These are phyloP conservation scores for Illadopsis cleaveri DNA, from an alignment of 2,113 vertebrate genomes.

Conservation along the genomic window DNA sequence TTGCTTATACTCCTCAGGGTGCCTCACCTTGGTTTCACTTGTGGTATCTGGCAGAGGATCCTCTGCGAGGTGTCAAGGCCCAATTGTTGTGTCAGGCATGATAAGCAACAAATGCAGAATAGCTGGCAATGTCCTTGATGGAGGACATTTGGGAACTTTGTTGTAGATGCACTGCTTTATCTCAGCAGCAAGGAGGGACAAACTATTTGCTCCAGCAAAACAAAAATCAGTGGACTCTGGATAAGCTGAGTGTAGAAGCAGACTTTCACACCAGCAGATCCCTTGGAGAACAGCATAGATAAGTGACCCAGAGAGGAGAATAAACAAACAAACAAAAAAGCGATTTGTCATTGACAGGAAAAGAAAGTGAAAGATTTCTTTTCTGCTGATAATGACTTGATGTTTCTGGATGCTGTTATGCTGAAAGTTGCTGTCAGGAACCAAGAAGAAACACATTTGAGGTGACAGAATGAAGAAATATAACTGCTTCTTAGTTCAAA, in stretches of 20 bases:
- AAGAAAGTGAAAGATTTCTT: conserved; percentile 8
- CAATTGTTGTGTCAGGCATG: neutral
- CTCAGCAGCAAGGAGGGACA: neutral
- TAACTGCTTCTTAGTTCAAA: neutral
- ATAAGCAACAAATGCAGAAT: neutral
- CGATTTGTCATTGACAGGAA: neutral
- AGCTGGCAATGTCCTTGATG: neutral
- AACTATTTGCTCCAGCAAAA: neutral
- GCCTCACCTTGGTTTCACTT: neutral
- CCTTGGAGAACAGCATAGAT: neutral
- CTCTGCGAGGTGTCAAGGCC: neutral
- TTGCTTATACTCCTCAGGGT: neutral
- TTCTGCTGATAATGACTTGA: neutral
- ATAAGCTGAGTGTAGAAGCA: neutral
- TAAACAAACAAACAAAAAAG: neutral
- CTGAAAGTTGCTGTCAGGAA: neutral
- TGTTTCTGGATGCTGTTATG: neutral
- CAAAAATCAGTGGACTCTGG: neutral
- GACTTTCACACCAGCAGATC: neutral
- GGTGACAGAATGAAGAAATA: neutral
- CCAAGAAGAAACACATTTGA: neutral
- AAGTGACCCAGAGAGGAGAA: neutral
- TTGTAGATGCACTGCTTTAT: neutral
- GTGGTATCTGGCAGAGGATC: neutral
- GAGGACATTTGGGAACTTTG: neutral